phyloP scores from a whole-genome alignment of 1,140 invertebrate species.

The Pemphigus obesinymphae region DNA sequence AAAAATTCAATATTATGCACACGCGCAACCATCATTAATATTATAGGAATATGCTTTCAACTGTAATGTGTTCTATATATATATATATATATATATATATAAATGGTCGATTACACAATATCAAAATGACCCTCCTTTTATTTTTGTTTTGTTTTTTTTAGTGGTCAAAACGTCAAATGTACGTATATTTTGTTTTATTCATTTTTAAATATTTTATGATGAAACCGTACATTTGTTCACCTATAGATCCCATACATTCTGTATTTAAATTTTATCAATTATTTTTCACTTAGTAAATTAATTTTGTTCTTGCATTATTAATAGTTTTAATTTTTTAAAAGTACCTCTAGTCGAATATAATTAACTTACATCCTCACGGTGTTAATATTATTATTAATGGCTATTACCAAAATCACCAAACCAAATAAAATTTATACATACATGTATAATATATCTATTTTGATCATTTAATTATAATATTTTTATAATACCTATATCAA shows the following conservation, averaged over 20 bases:
- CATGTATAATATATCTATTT: no score
- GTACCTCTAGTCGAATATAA: neutral
- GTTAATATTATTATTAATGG: conserved; percentile 1
- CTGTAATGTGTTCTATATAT: no score
- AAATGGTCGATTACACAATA: conserved; percentile 6
- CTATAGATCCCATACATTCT: neutral
- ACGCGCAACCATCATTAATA: neutral
- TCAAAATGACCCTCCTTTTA: neutral
- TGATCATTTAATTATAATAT: no score
- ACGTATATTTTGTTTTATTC: neutral
- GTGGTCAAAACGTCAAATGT: conserved; percentile 18
- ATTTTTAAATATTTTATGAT: neutral
- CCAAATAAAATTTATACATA: no score
- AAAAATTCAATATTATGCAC: neutral
- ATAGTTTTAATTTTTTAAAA: neutral
- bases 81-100: no score
- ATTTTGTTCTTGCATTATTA: neutral
- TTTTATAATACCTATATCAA: no score
- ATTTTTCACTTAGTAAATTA: conserved; percentile 1
- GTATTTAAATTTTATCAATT: neutral
- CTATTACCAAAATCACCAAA: neutral
- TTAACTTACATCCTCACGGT: neutral
- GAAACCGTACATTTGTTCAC: neutral
- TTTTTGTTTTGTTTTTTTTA: neutral
- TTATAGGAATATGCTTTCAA: conserved; percentile 6